Evolutionary conservation across 2,113 vertebrate species (phyloP), one percentile per base, ranked within the genome.

Genomic region (Rissa tridactyla): DNA sequence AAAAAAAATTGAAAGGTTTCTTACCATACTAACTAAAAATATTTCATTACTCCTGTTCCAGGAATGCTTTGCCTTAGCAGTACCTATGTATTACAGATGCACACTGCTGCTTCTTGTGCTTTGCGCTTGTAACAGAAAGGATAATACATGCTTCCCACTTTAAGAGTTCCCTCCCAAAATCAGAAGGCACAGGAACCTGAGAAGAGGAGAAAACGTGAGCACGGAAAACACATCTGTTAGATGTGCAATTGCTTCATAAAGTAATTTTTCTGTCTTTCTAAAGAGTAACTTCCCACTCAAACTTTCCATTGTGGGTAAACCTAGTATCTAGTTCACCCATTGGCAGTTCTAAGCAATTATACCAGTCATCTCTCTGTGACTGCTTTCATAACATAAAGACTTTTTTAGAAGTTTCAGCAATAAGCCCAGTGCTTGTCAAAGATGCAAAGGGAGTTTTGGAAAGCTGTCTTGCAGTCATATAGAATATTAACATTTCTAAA

Each of bases 111-210:
- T 87, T 3, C 87, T 30, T 69, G 30, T 26, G 65, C 75, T 86
- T 64, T 54, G 47, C 5, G 8, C 64, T 62, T 47, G 38, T 36
- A 65, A 65, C 75, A 93, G 79, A 65, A 62, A 76, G 82, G 40
- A 49, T 38, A 92, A 87, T 54, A 46, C 49, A 27, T 38, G 82
- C 66, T 85, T 94, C 85, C 61, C 52, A 62, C 73, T 86, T 34
- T 21, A 81, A 92, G 58, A 86, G 85, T 32, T 95, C 92, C 94
- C 88, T 95, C 85, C 82, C 94, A 92, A 94, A 93, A 68, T 71
- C 40, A 90, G 66, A 93, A 87, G 36, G 82, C 79, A 90, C 58
- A 73, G 57, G 62, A 93, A 95, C 40, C 36, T 36, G 79, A 90
- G 88, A 60, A 84, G 54, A 92, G 66, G 32, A 93, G 85, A 88